Conservation (phyloP, 92 coral and sea anemone species). For the Phymanthus crucifer region DNA sequence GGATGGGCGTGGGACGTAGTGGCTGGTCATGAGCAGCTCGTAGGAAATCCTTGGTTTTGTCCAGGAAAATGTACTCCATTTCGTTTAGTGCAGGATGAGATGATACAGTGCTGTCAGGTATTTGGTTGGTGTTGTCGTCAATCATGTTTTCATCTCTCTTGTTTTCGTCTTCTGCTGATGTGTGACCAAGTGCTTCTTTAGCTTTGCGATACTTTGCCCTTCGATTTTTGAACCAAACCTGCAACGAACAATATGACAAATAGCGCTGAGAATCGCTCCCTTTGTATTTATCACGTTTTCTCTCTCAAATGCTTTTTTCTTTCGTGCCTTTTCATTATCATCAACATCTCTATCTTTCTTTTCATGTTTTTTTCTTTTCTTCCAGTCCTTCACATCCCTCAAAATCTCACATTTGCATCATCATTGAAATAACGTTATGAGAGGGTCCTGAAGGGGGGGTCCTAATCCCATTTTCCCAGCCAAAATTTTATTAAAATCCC, state of each 20-base stretch:
- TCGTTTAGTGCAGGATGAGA: neutral
- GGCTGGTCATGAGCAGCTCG: conserved; percentile 16
- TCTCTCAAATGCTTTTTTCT: neutral
- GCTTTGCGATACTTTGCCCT: conserved; percentile 80
- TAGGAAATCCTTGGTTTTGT: conserved; percentile 23
- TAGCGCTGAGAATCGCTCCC: neutral
- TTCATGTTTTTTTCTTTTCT: neutral
- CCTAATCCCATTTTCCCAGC: too few species aligned
- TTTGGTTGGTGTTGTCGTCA: neutral
- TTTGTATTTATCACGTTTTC: neutral
- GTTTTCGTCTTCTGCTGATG: neutral
- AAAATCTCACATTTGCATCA: neutral
- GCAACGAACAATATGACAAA: neutral
- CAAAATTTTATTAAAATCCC: too few species aligned
- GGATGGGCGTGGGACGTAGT: conserved; percentile 28
- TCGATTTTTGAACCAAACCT: conserved; percentile 93
- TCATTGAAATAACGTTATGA: too few species aligned
- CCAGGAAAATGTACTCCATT: conserved; percentile 16
- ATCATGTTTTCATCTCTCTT: conserved; percentile 4
- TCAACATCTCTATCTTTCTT: too few species aligned
- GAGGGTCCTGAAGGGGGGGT: too few species aligned
- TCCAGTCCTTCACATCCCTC: neutral
- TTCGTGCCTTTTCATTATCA: neutral
- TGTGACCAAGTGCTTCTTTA: conserved; percentile 35
- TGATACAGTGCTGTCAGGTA: conserved; percentile 25